Evolutionary conservation across 1,140 invertebrate species (phyloP), one percentile per base, ranked within the genome.

Genomic region (Pentalonia nigronervosa): DNA sequence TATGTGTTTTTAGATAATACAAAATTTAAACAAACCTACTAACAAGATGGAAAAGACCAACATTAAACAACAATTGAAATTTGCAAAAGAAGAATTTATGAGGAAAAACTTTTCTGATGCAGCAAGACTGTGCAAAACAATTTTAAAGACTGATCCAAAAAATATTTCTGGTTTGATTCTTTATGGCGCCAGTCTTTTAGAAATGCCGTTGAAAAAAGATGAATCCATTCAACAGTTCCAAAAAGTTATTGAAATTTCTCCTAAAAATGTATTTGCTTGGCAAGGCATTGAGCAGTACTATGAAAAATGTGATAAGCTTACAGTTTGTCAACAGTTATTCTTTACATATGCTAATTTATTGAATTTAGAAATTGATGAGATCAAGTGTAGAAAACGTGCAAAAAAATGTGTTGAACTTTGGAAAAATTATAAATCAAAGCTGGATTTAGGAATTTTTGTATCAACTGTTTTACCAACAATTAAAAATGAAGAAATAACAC

Each of bases 1-100:
- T 92, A 92, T 84, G 45, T 83, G 90, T 91, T 92, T 92, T 83
- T 83, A 92, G 90, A 83, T 92, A 91, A 23, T 41, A 50, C 45
- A 45, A 92, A 41, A 76, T 67, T 67, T 34, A n/a, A 83, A 81
- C 60, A 50, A n/a, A 76, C 11, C n/a, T 81, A 83, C 30, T 91
- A 20, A 92, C 76, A 92, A 92, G n/a, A 92, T 92, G 91, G 91
- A 92, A 53, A 92, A 92, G 47, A 92, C n/a, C 45, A 84, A 50
- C 3, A 50, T 92, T 83, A 92, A 92, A 83, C 76, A 92, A 92
- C 91, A 92, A 7, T 92, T 92, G 47, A 92, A 92, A 92, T 47
- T n/a, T 36, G 91, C 91, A 11, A 92, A 92, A 92, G 91, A 92
- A 84, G 76, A 92, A 83, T 92, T 92, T 83, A 83, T 92, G 47